phyloP scores from a whole-genome alignment of 2,888 invertebrate genomes.

The Sinodicranocentrus sp. region DNA sequence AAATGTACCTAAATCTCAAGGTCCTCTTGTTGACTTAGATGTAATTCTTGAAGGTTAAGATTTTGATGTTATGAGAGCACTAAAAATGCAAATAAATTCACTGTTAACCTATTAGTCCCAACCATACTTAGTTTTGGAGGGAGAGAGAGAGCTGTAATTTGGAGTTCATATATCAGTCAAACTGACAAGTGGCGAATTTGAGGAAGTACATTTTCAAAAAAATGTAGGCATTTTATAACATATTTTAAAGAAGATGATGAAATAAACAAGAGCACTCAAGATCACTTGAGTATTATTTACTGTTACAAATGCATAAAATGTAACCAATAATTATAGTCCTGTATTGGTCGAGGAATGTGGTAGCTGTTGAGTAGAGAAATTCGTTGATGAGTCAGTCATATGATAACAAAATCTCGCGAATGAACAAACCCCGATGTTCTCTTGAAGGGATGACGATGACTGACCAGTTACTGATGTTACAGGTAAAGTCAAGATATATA shows the following conservation, averaged over 20 bases:
- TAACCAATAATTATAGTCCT: no score
- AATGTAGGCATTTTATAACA: background rate
- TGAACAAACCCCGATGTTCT: no score
- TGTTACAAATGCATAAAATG: no score
- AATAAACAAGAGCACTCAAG: no score
- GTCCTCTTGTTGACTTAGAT: background rate
- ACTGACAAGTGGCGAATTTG: slow-evolving; percentile 14
- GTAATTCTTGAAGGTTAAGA: background rate
- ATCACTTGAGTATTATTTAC: no score
- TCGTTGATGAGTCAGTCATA: no score
- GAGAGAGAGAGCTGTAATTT: background rate
- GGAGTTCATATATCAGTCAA: slow-evolving; percentile 18
- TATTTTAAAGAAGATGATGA: background rate
- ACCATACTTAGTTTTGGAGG: background rate
- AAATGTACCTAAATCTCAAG: background rate
- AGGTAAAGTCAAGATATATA: background rate
- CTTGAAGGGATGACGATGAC: background rate
- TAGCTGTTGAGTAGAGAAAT: no score
- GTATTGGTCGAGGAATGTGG: no score
- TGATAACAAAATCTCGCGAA: no score
- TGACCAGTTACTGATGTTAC: slow-evolving; percentile 17
- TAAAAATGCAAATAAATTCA: background rate
- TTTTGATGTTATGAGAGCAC: background rate
- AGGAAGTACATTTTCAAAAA: slow-evolving; percentile 14
- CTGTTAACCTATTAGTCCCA: background rate